Evolutionary conservation across 2,797 vertebrate species (phyloP).

Genomic region (Allobates femoralis): DNA sequence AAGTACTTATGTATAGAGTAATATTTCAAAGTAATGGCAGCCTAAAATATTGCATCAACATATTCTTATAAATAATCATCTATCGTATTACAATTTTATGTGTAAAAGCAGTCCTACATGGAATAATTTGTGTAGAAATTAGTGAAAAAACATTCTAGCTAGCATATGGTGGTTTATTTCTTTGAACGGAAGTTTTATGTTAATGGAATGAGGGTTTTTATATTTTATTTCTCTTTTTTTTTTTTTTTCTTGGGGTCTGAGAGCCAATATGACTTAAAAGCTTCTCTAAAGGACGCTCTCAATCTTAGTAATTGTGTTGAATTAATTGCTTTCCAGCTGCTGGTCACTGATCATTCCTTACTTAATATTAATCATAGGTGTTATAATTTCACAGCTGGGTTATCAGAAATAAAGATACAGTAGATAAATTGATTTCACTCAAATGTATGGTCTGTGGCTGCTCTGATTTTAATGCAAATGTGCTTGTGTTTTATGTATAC

Average conservation of each 20-base stretch:
- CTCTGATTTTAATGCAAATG: constrained; percentile 54
- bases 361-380: constrained; percentile 60
- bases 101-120: not conserved
- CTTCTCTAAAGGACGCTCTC: constrained; percentile 40
- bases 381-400: constrained; percentile 62
- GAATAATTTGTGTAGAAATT: not conserved
- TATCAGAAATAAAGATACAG: constrained; percentile 58
- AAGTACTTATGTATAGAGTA: no score
- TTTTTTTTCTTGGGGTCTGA: not conserved
- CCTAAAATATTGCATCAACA: no score
- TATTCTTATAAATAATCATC: no score
- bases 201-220: not conserved
- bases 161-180: constrained; percentile 14
- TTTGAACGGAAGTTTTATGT: constrained; percentile 30
- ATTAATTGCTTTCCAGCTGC: constrained; percentile 59
- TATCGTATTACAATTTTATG: no score
- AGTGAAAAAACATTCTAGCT: not conserved
- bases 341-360: constrained; percentile 60
- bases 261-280: constrained; percentile 42
- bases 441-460: constrained; percentile 51
- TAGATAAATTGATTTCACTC: constrained; percentile 59
- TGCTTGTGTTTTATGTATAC: constrained; percentile 50
- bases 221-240: not conserved
- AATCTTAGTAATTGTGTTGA: constrained; percentile 49
- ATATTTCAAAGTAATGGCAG: no score